These are phyloP conservation scores for Sciaenops ocellatus DNA, from an alignment of 2,797 vertebrate genomes.

Conservation along the genomic window DNA sequence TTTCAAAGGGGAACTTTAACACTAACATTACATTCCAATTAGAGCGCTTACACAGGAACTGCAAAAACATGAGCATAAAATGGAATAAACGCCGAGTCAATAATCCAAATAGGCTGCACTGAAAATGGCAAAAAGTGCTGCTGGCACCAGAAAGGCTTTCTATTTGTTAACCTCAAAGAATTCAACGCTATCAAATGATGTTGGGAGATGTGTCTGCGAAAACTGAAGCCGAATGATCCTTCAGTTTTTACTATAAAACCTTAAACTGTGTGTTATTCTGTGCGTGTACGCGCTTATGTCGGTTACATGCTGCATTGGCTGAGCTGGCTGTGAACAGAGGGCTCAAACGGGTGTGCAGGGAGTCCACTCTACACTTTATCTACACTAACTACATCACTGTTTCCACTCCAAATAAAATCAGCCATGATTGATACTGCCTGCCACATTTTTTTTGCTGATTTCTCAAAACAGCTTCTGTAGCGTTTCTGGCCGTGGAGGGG, in stretches of 20 bases:
- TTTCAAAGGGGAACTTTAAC: conserved; percentile 56
- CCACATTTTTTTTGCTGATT: conserved; percentile 39
- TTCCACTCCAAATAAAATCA: conserved; percentile 34
- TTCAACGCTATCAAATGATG: neutral
- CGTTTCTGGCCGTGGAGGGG: conserved; percentile 36
- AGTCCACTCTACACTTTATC: conserved; percentile 26
- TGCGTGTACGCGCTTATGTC: neutral
- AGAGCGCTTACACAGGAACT: conserved; percentile 32
- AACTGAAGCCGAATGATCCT: conserved; percentile 1
- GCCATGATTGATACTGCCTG: conserved; percentile 52
- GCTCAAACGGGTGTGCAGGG: conserved; percentile 50
- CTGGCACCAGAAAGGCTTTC: neutral
- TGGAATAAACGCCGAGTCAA: conserved; percentile 15
- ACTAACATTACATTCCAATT: conserved; percentile 47
- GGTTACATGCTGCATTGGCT: neutral
- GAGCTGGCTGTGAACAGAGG: conserved; percentile 27
- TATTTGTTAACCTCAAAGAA: conserved; percentile 14
- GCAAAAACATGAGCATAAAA: conserved; percentile 23
- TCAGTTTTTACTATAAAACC: neutral
- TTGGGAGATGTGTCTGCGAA: neutral
- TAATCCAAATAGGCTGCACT: conserved; percentile 12
- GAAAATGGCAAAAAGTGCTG: conserved; percentile 8
- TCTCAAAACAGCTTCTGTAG: conserved; percentile 40
- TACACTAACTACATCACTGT: conserved; percentile 22
- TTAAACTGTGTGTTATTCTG: neutral